Evolutionary conservation across 1,140 invertebrate genomes (phyloP), one percentile per base, ranked within the genome.

Genomic region (Lordiphosa collinella): DNA sequence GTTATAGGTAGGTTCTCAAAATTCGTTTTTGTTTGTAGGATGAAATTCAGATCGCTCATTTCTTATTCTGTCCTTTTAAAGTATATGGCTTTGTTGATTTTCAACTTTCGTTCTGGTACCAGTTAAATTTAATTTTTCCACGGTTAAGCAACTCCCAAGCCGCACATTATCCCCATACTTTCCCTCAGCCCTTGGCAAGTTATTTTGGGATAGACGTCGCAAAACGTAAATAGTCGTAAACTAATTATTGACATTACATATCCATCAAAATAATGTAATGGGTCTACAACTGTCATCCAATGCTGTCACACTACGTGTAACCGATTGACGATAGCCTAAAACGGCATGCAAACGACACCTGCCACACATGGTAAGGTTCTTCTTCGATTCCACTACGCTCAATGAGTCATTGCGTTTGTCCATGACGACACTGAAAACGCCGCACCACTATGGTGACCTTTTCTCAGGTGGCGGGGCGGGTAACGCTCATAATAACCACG

Each of bases 211-310:
- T 14, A 22, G 40, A 14, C 34, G 4, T 57, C 13, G 65, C 36
- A 40, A 16, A 38, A 43, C 44, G 44, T 76, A 61, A 60, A 73
- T 35, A 55, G 37, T 37, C 59, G 48, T 65, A 70, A 79, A 61
- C 55, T 64, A 80, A 75, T 80, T 76, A 82, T 67, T 65, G 56
- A 48, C 66, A 75, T 82, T 66, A 71, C 53, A 66, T 54, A 71
- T 61, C 67, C 52, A 76, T 76, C 65, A 76, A 46, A 14, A 31
- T 76, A 76, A 50, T 22, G 35, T 76, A 76, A 76, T 75, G 46
- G 60, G 61, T 32, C 54, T 52, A 62, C 50, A 71, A 60, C 72
- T 70, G 65, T 68, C 65, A 68, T 22, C 65, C 54, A 60, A 60
- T 73, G 69, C 69, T 25, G 22, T 25, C 22, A 25, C 22, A 5